Evolutionary conservation across 2,113 vertebrate genomes (phyloP).

Genomic region (Nannobrachium achirus): DNA sequence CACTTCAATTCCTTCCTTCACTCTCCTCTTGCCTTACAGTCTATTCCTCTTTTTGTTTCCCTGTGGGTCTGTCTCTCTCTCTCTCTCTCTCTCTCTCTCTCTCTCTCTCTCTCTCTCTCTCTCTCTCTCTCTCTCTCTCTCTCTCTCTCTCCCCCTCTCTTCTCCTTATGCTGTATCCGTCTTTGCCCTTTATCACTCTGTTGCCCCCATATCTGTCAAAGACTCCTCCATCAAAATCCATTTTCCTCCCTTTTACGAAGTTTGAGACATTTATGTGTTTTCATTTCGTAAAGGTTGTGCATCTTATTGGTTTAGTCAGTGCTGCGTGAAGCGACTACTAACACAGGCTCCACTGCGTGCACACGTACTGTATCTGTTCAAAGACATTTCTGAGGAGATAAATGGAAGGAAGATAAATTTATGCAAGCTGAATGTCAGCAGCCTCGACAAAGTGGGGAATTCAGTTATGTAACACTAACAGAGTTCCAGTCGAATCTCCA

Average conservation of each 20-base stretch:
- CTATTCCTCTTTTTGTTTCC: not conserved
- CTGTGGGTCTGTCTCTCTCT: not conserved
- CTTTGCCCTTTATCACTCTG: not conserved
- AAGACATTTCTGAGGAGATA: too few species aligned
- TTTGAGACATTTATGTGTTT: too few species aligned
- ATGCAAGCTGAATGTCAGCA: too few species aligned
- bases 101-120: not conserved
- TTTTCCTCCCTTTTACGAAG: not conserved
- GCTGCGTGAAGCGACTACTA: too few species aligned
- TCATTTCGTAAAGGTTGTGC: too few species aligned
- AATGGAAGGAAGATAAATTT: too few species aligned
- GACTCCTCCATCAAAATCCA: not conserved
- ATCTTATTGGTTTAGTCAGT: too few species aligned
- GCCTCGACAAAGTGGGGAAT: not conserved
- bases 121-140: not conserved
- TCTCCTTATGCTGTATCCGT: not conserved
- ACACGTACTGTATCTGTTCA: too few species aligned
- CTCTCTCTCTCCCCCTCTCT: not conserved
- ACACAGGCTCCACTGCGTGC: too few species aligned
- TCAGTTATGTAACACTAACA: not conserved
- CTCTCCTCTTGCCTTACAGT: not conserved
- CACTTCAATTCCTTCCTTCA: not conserved
- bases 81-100: not conserved
- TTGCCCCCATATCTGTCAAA: not conserved
- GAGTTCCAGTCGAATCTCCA: not conserved